Percentiles rank a stretch among this genome's conserved stretches.
Evolutionary conservation across 2,888 invertebrate species (phyloP).

Genomic region (Cantharis flavilabris): DNA sequence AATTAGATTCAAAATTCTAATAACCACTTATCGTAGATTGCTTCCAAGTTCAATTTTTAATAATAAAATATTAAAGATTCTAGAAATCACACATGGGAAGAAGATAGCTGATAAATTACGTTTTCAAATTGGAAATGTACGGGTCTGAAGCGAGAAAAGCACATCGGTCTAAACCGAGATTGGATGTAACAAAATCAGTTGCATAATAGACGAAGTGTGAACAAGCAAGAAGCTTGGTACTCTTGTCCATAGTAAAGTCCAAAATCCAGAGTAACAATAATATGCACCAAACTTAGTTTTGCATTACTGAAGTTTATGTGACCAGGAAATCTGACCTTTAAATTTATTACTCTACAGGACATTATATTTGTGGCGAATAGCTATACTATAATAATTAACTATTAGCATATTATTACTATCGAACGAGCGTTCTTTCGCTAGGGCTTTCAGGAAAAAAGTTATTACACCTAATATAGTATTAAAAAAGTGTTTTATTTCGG

Average conservation of each 20-base stretch:
- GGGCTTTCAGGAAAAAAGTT: neutral
- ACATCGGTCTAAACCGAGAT: slow-evolving; percentile 16
- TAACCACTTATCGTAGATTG: neutral
- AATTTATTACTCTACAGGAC: neutral
- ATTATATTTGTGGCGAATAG: neutral
- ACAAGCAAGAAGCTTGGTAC: slow-evolving; percentile 16
- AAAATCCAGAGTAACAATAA: slow-evolving; percentile 28
- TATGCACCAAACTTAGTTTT: slow-evolving; percentile 33
- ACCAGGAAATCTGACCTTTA: slow-evolving; percentile 32
- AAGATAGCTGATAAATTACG: slow-evolving; percentile 13
- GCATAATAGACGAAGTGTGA: slow-evolving; percentile 24
- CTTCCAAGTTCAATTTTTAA: slow-evolving; percentile 2
- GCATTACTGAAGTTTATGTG: slow-evolving; percentile 33
- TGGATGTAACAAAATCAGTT: slow-evolving; percentile 17
- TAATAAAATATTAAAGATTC: slow-evolving; percentile 15
- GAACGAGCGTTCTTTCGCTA: neutral
- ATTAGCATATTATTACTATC: neutral
- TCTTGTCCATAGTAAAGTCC: slow-evolving; percentile 19
- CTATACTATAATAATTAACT: neutral
- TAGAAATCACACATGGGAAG: slow-evolving; percentile 10
- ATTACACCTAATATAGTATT: neutral
- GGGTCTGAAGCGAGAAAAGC: slow-evolving; percentile 7
- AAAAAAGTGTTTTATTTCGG: neutral
- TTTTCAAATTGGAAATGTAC: slow-evolving; percentile 10
- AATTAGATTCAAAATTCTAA: neutral